Evolutionary conservation across 2,113 vertebrate species (phyloP).

Genomic region (Pithys albifrons): DNA sequence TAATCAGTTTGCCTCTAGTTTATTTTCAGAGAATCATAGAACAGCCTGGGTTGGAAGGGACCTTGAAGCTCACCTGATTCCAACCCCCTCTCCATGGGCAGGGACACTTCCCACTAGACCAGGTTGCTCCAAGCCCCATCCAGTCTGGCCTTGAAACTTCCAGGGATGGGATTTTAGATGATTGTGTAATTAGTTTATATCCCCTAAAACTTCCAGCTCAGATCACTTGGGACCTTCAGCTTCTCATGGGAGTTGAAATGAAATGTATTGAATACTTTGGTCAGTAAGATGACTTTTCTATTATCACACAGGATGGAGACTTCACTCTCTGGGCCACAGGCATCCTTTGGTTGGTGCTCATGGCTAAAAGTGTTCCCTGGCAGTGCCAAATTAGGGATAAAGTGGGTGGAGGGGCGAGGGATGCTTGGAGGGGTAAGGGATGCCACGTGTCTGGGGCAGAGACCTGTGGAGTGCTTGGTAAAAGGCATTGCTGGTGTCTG

Average conservation of each 20-base stretch:
- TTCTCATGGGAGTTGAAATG: background rate
- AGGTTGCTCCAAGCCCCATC: background rate
- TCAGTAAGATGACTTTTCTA: background rate
- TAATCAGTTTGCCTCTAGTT: background rate
- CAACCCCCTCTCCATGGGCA: background rate
- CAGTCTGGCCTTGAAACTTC: background rate
- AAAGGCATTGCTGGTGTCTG: background rate
- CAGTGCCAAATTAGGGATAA: background rate
- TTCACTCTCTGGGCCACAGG: background rate
- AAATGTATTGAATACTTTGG: background rate
- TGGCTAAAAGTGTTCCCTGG: background rate
- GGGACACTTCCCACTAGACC: background rate
- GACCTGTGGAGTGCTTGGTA: rapidly evolving
- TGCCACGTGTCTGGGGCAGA: background rate
- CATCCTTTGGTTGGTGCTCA: background rate
- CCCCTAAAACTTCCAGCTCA: background rate
- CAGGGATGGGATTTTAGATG: background rate
- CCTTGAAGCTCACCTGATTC: background rate
- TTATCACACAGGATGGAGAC: background rate
- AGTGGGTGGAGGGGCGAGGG: background rate
- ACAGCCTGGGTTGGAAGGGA: background rate
- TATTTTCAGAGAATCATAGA: background rate
- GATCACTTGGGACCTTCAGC: background rate
- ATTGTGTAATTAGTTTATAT: background rate
- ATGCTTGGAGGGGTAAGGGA: too few species aligned